A percentile compares a stretch with the other conserved stretches of the same genome.
Conservation (phyloP, 2,113 vertebrate species). For the Corvus moneduloides region DNA sequence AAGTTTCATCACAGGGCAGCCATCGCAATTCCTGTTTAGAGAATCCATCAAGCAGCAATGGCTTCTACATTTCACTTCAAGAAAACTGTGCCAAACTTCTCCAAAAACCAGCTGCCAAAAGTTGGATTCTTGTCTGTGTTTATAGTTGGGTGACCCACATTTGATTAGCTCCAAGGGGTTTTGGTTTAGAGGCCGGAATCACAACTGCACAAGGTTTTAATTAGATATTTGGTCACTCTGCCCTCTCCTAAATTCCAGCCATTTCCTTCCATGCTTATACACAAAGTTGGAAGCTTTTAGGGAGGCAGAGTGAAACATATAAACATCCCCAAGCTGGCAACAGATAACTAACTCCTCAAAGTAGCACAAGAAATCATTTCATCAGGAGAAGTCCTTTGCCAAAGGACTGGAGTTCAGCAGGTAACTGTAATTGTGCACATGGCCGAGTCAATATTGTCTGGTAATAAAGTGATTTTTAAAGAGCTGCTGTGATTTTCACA, state of each 20-base stretch:
- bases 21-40: background rate
- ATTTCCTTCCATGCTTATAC: background rate
- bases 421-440: background rate
- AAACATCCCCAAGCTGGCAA: background rate
- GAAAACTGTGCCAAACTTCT: background rate
- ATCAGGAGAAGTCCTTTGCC: background rate
- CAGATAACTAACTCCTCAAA: background rate
- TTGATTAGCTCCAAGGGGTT: background rate
- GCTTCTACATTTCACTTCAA: background rate
- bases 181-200: background rate
- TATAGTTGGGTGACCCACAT: background rate
- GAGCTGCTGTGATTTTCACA: background rate
- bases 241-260: background rate
- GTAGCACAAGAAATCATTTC: background rate
- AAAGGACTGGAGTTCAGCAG: background rate
- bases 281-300: background rate
- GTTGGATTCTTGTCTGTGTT: background rate
- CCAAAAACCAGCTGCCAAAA: background rate
- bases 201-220: background rate
- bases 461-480: constrained; percentile 34
- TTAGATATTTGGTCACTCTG: background rate
- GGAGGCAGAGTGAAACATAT: background rate
- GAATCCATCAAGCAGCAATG: background rate
- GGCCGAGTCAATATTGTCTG: background rate
- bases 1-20: background rate